Conservation (phyloP, 2,797 vertebrate species). For the Eptatretus atami region DNA sequence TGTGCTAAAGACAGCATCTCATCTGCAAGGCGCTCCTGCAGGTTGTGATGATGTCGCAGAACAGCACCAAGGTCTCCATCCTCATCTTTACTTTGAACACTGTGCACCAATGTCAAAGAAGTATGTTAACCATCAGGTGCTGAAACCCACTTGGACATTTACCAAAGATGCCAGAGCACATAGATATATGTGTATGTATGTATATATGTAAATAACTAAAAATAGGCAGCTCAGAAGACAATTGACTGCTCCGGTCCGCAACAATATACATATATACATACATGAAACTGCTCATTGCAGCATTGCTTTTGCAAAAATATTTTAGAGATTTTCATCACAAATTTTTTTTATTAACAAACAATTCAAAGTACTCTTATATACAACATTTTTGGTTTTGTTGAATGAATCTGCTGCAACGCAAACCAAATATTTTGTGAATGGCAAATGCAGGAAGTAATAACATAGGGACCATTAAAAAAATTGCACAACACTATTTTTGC, state of each 20-base stretch:
- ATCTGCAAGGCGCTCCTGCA: slow-evolving; percentile 77
- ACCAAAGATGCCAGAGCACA: neutral
- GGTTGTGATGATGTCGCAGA: slow-evolving; percentile 48
- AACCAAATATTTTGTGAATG: too few relatives aligned
- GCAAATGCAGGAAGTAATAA: too few relatives aligned
- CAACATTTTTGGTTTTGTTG: too few relatives aligned
- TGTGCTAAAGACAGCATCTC: slow-evolving; percentile 74
- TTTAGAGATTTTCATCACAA: too few relatives aligned
- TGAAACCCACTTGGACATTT: neutral
- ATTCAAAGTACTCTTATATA: too few relatives aligned
- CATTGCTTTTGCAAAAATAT: too few relatives aligned
- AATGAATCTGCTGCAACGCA: too few relatives aligned
- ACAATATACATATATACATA: neutral
- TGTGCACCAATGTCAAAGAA: neutral
- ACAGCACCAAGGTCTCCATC: slow-evolving; percentile 49
- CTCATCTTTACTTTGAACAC: neutral
- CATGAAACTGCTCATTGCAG: too few relatives aligned
- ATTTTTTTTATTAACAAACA: too few relatives aligned
- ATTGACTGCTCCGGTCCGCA: neutral
- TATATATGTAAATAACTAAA: neutral
- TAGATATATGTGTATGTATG: neutral
- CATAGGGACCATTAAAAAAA: too few relatives aligned
- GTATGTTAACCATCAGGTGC: neutral
- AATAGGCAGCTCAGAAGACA: neutral
- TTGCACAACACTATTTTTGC: too few relatives aligned